phyloP scores from a whole-genome alignment of 2,888 invertebrate genomes.

The Eurois occulta region DNA sequence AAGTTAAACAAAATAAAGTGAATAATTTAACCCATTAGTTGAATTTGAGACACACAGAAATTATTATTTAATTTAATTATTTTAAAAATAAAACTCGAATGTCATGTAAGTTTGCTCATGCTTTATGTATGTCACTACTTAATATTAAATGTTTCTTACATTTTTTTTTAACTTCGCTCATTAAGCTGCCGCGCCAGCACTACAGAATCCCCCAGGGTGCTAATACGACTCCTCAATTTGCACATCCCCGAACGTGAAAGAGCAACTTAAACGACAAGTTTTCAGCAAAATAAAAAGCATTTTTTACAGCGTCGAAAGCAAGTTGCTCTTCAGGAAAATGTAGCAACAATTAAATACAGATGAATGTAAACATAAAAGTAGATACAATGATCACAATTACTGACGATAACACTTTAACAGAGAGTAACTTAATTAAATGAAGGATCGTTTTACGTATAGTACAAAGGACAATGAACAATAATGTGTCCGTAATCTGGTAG shows the following conservation, averaged over 20 bases:
- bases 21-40: not conserved
- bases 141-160: conserved; percentile 4
- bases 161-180: conserved; percentile 14
- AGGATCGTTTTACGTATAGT: conserved; percentile 22
- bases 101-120: conserved; percentile 1
- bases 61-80: no score
- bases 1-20: not conserved
- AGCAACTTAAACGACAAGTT: conserved; percentile 36
- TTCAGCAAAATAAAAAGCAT: conserved; percentile 31
- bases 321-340: conserved; percentile 16
- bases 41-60: not conserved
- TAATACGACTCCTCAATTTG: conserved; percentile 54
- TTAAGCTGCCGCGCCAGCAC: conserved; percentile 23
- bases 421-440: conserved; percentile 29
- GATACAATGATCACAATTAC: conserved; percentile 18
- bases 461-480: conserved; percentile 51
- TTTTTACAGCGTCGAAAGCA: conserved; percentile 3
- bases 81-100: not conserved
- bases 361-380: not conserved
- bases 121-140: no score
- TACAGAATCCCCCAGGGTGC: conserved; percentile 23
- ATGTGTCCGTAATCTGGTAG: conserved; percentile 60
- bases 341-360: not conserved
- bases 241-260: conserved; percentile 34
- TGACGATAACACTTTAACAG: conserved; percentile 1